Evolutionary conservation across 1,140 invertebrate genomes (phyloP).

Genomic region (honey bee (Apis mellifera)): Amel_HAv3.1 CM009933.2:9267001-9267500

Average conservation of each 20-base stretch:
- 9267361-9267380: neutral
- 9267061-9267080: no score
- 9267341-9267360: neutral
- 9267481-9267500: neutral
- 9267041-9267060: no score
- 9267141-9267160: no score
- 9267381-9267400: conserved; percentile 7
- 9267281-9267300: neutral
- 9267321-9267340: neutral
- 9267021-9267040: no score
- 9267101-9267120: no score
- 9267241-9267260: neutral
- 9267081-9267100: no score
- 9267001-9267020: no score
- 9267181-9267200: no score
- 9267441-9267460: neutral
- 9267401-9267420: conserved; percentile 7
- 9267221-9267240: neutral
- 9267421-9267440: conserved; percentile 3
- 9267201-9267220: no score
- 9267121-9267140: no score
- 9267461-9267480: neutral
- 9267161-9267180: no score
- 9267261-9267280: neutral
- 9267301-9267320: neutral